Conservation (phyloP, 1,140 invertebrate species). For the Scaptodrosophila lebanonensis region DNA sequence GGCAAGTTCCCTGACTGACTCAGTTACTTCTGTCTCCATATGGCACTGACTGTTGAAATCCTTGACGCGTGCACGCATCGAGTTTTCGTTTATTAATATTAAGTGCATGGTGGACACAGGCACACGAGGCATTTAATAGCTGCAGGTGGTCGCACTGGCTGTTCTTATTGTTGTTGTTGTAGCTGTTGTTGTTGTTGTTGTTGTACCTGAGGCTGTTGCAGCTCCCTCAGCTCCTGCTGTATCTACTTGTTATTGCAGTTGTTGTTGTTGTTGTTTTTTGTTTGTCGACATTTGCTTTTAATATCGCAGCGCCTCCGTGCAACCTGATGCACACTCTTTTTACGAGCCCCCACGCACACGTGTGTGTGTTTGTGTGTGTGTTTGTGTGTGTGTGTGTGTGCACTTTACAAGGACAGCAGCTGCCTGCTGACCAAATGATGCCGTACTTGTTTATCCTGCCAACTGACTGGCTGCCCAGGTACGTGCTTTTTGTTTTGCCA, state of each 20-base stretch:
- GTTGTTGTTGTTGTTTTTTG: constrained; percentile 36
- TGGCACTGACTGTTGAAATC: neutral
- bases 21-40: constrained; percentile 14
- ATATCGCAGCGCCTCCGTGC: constrained; percentile 50
- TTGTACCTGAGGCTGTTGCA: too few species aligned
- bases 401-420: constrained; percentile 21
- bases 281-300: constrained; percentile 72
- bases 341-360: constrained; percentile 66
- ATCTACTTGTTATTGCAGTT: constrained; percentile 5
- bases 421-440: constrained; percentile 24
- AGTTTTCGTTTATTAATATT: constrained; percentile 74
- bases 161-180: constrained; percentile 19
- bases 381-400: neutral
- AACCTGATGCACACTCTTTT: constrained; percentile 70
- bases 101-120: constrained; percentile 41
- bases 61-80: constrained; percentile 27
- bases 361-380: constrained; percentile 24
- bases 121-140: too few species aligned
- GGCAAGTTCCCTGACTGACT: constrained; percentile 2
- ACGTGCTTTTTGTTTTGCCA: constrained; percentile 67
- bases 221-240: too few species aligned
- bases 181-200: constrained; percentile 18
- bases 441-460: constrained; percentile 18
- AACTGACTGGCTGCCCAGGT: constrained; percentile 5
- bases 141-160: too few species aligned